Conservation (phyloP, 2,113 vertebrate species). For the Rhinogobius similis region DNA sequence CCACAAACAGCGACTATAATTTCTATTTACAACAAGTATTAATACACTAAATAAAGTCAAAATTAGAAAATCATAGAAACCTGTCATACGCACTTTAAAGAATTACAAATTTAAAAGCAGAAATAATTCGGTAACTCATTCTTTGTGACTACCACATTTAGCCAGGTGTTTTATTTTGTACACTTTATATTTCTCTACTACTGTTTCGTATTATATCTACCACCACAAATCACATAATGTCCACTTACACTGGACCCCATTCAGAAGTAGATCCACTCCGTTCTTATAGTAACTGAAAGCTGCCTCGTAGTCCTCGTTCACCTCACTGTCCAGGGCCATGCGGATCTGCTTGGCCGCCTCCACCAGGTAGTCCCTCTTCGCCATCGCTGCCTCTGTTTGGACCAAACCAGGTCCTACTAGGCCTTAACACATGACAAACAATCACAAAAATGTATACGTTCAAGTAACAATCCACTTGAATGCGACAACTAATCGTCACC, state of each 20-base stretch:
- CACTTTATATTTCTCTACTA: neutral
- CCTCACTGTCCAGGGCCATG: constrained; percentile 93
- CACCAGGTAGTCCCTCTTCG: constrained; percentile 90
- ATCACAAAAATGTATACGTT: neutral
- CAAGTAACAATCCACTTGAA: too few species aligned
- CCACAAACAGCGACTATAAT: too few species aligned
- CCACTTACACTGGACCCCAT: constrained; percentile 83
- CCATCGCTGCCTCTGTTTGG: constrained; percentile 68
- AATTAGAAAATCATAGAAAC: too few species aligned
- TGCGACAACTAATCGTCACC: constrained; percentile 22
- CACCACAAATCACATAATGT: neutral
- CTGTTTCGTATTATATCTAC: neutral
- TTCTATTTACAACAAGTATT: too few species aligned
- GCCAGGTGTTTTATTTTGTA: neutral
- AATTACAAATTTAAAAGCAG: neutral
- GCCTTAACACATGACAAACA: constrained; percentile 25
- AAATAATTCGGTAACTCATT: neutral
- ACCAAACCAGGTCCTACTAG: constrained; percentile 64
- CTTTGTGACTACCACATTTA: neutral
- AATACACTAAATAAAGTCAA: too few species aligned
- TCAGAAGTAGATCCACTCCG: constrained; percentile 91
- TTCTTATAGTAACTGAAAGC: constrained; percentile 99
- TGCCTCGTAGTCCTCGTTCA: constrained; percentile 95
- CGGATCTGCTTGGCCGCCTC: constrained; percentile 95
- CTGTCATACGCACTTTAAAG: too few species aligned